A percentile compares a stretch with the other conserved stretches of the same genome.
These are phyloP conservation scores for Tympanoctomys barrerae DNA, from an alignment of 2,797 vertebrate genomes.

Conservation along the genomic window DNA sequence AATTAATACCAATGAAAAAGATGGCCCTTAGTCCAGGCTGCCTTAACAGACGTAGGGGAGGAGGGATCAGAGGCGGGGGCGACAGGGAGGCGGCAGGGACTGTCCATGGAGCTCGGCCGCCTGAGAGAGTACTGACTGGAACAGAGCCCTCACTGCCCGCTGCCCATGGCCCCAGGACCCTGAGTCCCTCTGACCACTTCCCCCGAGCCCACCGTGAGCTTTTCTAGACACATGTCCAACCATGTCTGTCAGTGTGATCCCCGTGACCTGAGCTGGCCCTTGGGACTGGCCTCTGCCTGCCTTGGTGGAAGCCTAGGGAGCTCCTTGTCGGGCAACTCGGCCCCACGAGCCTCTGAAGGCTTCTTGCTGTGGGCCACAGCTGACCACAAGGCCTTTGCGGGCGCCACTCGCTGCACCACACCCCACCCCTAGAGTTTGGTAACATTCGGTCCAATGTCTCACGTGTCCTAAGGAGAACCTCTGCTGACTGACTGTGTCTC, in stretches of 20 bases:
- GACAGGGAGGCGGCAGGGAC: not conserved
- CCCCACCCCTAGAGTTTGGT: not conserved
- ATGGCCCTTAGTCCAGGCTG: slow-evolving; percentile 41
- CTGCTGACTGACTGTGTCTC: not conserved
- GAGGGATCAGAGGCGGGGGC: not conserved
- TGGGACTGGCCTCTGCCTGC: not conserved
- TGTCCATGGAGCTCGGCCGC: not conserved
- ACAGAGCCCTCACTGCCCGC: not conserved
- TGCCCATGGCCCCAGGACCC: not conserved
- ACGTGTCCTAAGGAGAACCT: not conserved
- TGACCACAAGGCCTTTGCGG: not conserved
- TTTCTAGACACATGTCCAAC: not conserved
- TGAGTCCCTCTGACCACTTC: not conserved
- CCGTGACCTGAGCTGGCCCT: too few relatives aligned
- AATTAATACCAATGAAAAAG: slow-evolving; percentile 51
- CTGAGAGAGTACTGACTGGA: not conserved
- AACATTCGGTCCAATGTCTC: not conserved
- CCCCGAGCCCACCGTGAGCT: not conserved
- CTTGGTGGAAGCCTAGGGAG: not conserved
- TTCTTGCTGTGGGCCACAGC: not conserved
- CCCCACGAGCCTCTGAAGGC: not conserved
- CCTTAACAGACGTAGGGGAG: not conserved
- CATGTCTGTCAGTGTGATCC: not conserved
- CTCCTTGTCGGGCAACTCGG: not conserved
- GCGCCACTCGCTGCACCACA: not conserved